Base-by-base conservation (phyloP, 2,113 vertebrate species). In the Solenodon paradoxus region DNA sequence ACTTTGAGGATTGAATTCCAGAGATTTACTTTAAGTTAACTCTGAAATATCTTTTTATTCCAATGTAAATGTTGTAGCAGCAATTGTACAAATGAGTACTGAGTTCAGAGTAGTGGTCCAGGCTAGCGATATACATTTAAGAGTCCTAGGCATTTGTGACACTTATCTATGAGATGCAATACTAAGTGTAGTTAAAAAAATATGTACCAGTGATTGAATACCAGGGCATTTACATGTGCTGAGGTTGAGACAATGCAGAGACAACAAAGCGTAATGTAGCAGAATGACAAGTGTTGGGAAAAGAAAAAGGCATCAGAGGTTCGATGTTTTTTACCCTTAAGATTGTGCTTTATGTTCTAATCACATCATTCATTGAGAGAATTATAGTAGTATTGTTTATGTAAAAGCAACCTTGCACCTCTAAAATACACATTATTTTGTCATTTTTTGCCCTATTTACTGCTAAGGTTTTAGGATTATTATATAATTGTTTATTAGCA, bases 401-500 rank as follows among this genome's bases (percentile, higher is more conserved):
- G 28, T 66, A 24, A 92, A 92, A 64, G 49, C 40, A 89, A 71
- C 6, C 40, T 88, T 72, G 4, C 24, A 45, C 42, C 86, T 64
- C 15, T 89, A 51, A 77, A 63, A 89, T 64, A 32, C 55, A 92
- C 6, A 40, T 7, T 59, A n/a, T 3, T 57, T 68, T 30, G 3
- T 59, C 47, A 38, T n/a, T n/a, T n/a, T n/a, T n/a, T n/a, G n/a
- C n/a, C n/a, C n/a, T n/a, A 77, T n/a, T 57, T 8, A 32, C 35
- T 89, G 61, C 32, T 81, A n/a, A 81, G 45, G 53, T 42, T 35
- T 71, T 81, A 86, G 20, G 9, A 38, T 55, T 64, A 19, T 68
- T 77, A 92, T 94, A 75, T 75, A 28, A 72, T 28, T 32, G 22
- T 45, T 82, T 87, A 15, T 61, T 16, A 75, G 59, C n/a, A 15